Evolutionary conservation across 1,140 invertebrate species (phyloP).

Genomic region (Venustaconcha ellipsiformis): DNA sequence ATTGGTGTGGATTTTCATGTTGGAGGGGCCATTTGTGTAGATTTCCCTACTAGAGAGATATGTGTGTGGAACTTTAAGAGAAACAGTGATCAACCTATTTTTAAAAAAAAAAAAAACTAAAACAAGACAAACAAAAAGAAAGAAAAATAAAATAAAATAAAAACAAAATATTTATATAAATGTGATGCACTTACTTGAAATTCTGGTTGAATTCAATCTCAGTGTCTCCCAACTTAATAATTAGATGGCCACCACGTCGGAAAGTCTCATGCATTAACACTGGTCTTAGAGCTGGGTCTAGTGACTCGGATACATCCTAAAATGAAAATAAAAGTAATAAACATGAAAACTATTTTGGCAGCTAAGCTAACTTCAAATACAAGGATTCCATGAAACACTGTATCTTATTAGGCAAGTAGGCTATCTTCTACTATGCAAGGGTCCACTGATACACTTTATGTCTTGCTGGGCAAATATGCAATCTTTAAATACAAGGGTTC

Average conservation of each 20-base stretch:
- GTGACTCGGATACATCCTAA: slow-evolving; percentile 61
- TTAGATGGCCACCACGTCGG: slow-evolving; percentile 55
- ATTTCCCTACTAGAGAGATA: not conserved
- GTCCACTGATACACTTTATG: too few relatives aligned
- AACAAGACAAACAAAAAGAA: not conserved
- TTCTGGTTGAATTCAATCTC: slow-evolving; percentile 68
- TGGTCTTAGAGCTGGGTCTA: slow-evolving; percentile 64
- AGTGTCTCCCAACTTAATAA: slow-evolving; percentile 67
- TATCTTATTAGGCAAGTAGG: too few relatives aligned
- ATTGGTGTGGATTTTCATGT: not conserved
- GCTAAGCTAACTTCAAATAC: too few relatives aligned
- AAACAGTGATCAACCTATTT: not conserved
- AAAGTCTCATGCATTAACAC: slow-evolving; percentile 65
- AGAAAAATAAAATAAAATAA: not conserved
- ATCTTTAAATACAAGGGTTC: too few relatives aligned
- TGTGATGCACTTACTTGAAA: slow-evolving; percentile 55
- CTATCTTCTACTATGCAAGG: too few relatives aligned
- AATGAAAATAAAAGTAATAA: slow-evolving; percentile 16
- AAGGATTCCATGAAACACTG: too few relatives aligned
- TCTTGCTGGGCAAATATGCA: too few relatives aligned
- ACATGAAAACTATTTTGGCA: not conserved
- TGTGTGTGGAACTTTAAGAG: not conserved
- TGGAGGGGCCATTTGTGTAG: too few relatives aligned
- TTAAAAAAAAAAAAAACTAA: not conserved
- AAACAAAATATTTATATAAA: not conserved